Base-by-base conservation (phyloP, 2,113 vertebrate species). In the Anguilla rostrata region DNA sequence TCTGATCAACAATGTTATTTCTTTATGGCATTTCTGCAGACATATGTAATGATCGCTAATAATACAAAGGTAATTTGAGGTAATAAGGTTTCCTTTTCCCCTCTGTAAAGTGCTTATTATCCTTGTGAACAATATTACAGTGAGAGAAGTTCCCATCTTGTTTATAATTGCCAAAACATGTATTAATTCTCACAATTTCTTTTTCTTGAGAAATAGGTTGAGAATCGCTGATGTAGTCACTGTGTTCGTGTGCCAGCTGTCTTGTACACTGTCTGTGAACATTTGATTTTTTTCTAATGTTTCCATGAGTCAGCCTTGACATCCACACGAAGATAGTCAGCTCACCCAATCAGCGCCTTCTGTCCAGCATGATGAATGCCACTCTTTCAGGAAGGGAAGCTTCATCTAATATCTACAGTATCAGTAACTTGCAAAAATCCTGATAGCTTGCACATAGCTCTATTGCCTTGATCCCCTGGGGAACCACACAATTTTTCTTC, bases 401-500 rank as follows among this genome's bases (percentile, higher is more conserved):
- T 85, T 86, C 92, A 92, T 94, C 87, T 90, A 91, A 94, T 92
- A 91, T 94, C 91, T 88, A 89, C 88, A 90, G 87, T 82, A 83
- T 91, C 88, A 81, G 53, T 91, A 91, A 91, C 87, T 91, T 91
- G 89, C 90, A 88, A 87, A 53, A 88, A 88, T 83, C 83, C 84
- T 82, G 89, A 90, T 93, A 90, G 89, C 89, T 66, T 57, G 89
- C 87, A 88, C 89, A 87, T 63, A 86, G 90, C 90, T 93, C 90
- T 91, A 91, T 92, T 92, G 88, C 91, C 85, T 91, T 86, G 88
- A 86, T 88, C 88, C 91, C 90, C 86, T 92, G 90, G 93, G 91
- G 92, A 83, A 91, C 84, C 84, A 91, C 87, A 79, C 90, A 90
- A 92, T 94, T 94, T 95, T 93, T 94, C 90, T 90, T 92, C 85